phyloP scores from a whole-genome alignment of 2,113 vertebrate genomes.

The Colistium nudipinnis region DNA sequence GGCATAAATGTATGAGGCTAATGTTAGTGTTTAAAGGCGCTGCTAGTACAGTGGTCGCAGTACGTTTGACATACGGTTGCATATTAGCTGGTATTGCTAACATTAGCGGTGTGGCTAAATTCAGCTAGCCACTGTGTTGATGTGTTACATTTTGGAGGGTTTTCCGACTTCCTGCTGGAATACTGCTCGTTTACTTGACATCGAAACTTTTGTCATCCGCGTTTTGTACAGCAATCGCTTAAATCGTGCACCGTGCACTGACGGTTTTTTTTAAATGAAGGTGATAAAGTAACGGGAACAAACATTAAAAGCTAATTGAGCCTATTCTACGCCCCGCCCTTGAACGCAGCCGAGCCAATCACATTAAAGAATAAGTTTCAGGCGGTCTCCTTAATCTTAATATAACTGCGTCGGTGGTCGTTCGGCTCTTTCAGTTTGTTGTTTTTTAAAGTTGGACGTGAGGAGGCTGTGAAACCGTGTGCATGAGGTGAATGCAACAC shows the following conservation, averaged over 20 bases:
- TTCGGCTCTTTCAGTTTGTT: too few species aligned
- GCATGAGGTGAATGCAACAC: too few species aligned
- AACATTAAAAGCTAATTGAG: constrained; percentile 8
- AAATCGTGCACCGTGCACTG: rapidly evolving
- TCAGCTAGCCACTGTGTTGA: constrained; percentile 24
- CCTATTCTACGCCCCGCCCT: too few species aligned
- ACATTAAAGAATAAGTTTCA: too few species aligned
- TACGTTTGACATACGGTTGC: background rate
- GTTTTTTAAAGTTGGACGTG: too few species aligned
- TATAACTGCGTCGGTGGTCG: too few species aligned
- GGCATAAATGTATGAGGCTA: background rate
- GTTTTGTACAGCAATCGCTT: rapidly evolving
- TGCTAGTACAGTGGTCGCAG: background rate
- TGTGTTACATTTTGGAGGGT: background rate
- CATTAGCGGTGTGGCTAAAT: constrained; percentile 52
- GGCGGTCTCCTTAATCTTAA: too few species aligned
- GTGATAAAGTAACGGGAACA: background rate
- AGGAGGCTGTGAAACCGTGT: too few species aligned
- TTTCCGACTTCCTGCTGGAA: background rate
- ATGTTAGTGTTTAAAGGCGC: background rate
- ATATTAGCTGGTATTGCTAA: constrained; percentile 35
- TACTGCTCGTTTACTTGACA: rapidly evolving
- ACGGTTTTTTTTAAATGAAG: background rate
- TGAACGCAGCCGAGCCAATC: too few species aligned
- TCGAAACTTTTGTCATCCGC: background rate